Evolutionary conservation across 2,797 vertebrate species (phyloP), one percentile per base, ranked within the genome.

Genomic region (Tenualosa ilisha): DNA sequence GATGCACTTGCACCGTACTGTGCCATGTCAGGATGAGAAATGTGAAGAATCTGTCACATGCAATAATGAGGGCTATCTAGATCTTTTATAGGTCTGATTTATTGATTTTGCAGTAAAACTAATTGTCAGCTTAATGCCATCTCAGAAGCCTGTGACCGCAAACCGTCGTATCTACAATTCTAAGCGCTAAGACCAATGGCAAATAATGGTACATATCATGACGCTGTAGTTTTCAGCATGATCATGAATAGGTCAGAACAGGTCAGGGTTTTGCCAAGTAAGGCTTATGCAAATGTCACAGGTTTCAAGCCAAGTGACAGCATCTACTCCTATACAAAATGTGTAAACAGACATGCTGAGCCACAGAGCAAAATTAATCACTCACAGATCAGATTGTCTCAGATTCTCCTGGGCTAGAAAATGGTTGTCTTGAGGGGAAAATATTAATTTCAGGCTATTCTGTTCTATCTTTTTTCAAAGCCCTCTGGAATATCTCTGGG

Each of bases 401-500:
- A 31, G 56, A 17, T 56, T 56, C 20, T 56, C 15, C 20, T 22
- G 0, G 4, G 17, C 54, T 56, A 56, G 13, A 15, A 54, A 53
- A 53, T 53, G 11, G 13, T 3, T 15, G 3, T 53, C 51, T 53
- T 53, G 51, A 3, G 11, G 51, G 51, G 3, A 15, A 51, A 56
- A 56, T 22, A 56, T 56, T 56, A 56, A 56, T 63, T 63, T 63
- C 59, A 63, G n/a, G 59, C 24, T 63, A 7, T n/a, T 63, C 59
- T 63, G n/a, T 31, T 31, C 31, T n/a, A 24, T n/a, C 22, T n/a
- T 24, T 31, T 86, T 88, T 89, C 85, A 87, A 86, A 85, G 84
- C 86, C 83, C 87, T 89, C 59, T 50, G 50, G 59, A 81, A 46
- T 84, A 51, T 61, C 49, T 79, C 46, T n/a, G 81, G 83, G 81